Base-by-base conservation (phyloP, 2,888 invertebrate species). In the Heliconius erato region DNA sequence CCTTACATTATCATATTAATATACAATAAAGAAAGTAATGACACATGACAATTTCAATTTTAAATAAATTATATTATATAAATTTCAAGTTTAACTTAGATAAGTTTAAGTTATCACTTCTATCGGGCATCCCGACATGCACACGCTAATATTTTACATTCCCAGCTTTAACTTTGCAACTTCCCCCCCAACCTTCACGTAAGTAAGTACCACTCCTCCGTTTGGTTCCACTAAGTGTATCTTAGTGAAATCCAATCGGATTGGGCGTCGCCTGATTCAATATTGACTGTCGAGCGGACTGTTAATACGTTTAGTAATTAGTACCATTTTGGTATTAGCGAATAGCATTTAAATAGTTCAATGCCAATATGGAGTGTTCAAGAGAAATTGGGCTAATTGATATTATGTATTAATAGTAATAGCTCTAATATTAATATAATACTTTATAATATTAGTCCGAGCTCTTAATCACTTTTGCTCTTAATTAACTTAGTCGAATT, bases 221-320 rank as follows among this genome's bases (percentile, higher is more conserved):
- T 78, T 78, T 23, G 11, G 28, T n/a, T 67, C 40, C 65, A 28
- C 44, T 44, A 32, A 63, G 63, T 40, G 72, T 74, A 74, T 65
- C 59, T 79, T n/a, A 72, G 59, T 79, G 72, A 44, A 79, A 79
- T 40, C 74, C 63, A 40, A 79, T 79, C 79, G 72, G 79, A 79
- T 79, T 28, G 69, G 79, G 72, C 79, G 71, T 72, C 40, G 65
- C 72, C 72, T 79, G 79, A 49, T 65, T 79, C 74, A 74, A 79
- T 79, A 79, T 79, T 79, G 79, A 74, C 65, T 40, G 54, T 28
- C 35, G 35, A 65, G 54, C 71, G 63, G 63, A 79, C 71, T 26
- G 35, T 71, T 71, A 72, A 79, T 78, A 78, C 44, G 67, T 67
- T 78, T 68, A 78, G 78, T 59, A 63, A 71, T 76, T 44, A 63